phyloP scores from a whole-genome alignment of 2,113 vertebrate species.

The Artemisiospiza belli region DNA sequence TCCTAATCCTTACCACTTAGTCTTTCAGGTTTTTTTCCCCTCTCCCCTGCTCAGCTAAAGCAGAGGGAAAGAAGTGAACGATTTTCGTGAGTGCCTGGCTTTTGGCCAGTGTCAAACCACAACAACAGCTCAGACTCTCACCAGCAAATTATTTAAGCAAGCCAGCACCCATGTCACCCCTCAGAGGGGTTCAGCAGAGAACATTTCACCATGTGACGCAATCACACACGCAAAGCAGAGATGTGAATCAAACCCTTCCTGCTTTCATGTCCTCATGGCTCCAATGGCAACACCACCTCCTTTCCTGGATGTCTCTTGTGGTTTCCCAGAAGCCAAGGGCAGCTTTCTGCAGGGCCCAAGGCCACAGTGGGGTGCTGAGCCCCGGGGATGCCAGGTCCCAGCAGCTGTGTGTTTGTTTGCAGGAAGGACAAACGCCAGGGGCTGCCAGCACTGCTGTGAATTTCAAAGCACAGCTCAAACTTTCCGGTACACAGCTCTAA shows the following conservation, averaged over 20 bases:
- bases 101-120: background rate
- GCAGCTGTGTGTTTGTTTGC: conserved; percentile 51
- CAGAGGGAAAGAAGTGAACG: background rate
- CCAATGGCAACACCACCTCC: background rate
- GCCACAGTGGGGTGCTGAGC: conserved; percentile 1
- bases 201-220: background rate
- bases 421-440: conserved; percentile 56
- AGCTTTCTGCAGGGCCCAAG: background rate
- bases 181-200: background rate
- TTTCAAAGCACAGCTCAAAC: conserved; percentile 64
- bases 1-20: background rate
- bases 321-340: background rate
- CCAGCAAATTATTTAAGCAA: background rate
- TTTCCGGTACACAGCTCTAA: conserved; percentile 17
- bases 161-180: background rate
- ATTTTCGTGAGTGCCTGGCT: background rate
- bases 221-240: background rate
- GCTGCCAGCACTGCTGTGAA: conserved; percentile 39
- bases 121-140: background rate
- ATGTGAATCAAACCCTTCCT: background rate
- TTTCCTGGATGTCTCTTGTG: conserved; percentile 28
- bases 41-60: background rate
- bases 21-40: background rate
- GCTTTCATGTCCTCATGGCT: background rate
- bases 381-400: background rate